phyloP scores from a whole-genome alignment of 2,797 vertebrate genomes.

The Spondyliosoma cantharus region DNA sequence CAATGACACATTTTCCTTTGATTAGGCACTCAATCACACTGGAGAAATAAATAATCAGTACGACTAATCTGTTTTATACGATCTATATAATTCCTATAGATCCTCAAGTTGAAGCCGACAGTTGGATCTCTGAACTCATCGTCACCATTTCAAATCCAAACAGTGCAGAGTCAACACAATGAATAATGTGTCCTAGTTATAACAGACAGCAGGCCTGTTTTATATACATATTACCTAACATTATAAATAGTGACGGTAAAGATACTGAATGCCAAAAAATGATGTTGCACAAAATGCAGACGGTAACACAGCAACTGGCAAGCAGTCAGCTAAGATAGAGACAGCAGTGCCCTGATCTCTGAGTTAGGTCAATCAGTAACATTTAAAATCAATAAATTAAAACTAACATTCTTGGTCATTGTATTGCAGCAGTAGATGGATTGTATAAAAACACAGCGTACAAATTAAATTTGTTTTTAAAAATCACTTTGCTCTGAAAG shows the following conservation, averaged over 20 bases:
- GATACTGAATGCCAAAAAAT: background rate
- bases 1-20: background rate
- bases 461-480: background rate
- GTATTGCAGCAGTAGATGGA: slow-evolving; percentile 1
- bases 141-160: background rate
- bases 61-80: background rate
- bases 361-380: background rate
- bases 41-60: background rate
- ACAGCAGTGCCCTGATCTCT: background rate
- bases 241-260: background rate
- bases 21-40: background rate
- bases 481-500: background rate
- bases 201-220: background rate
- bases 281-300: background rate
- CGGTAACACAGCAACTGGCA: background rate
- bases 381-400: background rate
- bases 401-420: background rate
- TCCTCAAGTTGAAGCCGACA: background rate
- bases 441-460: background rate
- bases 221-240: background rate
- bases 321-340: background rate
- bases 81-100: background rate
- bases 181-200: background rate
- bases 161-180: background rate
- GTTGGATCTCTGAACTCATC: background rate